A percentile compares a stretch with the other conserved stretches of the same genome.
These are phyloP conservation scores for Gambusia yucatana DNA, from an alignment of 2,797 vertebrate species.

Conservation along the genomic window DNA sequence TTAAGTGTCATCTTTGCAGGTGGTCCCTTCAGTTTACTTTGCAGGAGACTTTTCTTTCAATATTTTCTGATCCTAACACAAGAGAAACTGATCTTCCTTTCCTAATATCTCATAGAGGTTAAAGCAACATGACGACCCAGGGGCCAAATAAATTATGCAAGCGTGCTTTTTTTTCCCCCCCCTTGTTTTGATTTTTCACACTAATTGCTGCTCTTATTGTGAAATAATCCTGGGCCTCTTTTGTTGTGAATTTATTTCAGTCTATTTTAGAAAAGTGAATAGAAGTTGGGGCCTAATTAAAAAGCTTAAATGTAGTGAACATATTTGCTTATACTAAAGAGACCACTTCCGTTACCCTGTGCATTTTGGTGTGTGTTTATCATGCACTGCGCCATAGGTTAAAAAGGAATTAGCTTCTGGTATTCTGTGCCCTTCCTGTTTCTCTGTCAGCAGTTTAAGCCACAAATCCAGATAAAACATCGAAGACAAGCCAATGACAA, in stretches of 20 bases:
- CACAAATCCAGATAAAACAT: slow-evolving; percentile 69
- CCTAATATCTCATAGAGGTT: background rate
- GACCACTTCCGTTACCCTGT: slow-evolving; percentile 17
- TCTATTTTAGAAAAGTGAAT: slow-evolving; percentile 52
- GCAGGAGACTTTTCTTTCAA: background rate
- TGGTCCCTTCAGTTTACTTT: background rate
- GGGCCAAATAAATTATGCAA: background rate
- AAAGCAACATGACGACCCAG: background rate
- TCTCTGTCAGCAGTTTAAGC: slow-evolving; percentile 60
- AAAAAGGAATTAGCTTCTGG: slow-evolving; percentile 24
- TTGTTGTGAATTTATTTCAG: slow-evolving; percentile 32
- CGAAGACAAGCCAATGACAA: slow-evolving; percentile 71
- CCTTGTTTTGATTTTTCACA: background rate
- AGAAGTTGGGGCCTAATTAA: slow-evolving; percentile 17
- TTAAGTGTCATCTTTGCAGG: background rate
- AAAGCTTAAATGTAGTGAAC: slow-evolving; percentile 26
- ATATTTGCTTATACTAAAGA: slow-evolving; percentile 40
- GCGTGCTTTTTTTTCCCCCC: background rate
- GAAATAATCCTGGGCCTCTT: slow-evolving; percentile 27
- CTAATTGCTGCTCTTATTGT: background rate
- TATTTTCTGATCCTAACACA: background rate
- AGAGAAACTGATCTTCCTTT: background rate
- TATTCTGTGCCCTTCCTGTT: slow-evolving; percentile 29
- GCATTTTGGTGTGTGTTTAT: slow-evolving; percentile 11
- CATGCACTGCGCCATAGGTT: slow-evolving; percentile 9